These are phyloP conservation scores for Petrocephalus sullivani DNA, from an alignment of 2,797 vertebrate species.

Conservation along the genomic window DNA sequence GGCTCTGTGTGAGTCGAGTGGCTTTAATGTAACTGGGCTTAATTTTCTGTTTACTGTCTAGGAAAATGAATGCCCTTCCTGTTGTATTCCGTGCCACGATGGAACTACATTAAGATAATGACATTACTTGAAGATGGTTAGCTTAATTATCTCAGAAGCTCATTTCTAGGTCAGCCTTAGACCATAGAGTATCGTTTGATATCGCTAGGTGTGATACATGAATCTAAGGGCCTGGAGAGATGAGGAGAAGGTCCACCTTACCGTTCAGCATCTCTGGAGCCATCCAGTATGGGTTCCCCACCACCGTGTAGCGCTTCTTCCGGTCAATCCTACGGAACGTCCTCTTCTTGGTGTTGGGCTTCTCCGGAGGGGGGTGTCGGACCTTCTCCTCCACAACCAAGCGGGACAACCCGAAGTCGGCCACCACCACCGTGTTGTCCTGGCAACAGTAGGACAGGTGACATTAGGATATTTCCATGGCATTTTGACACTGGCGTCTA, in stretches of 20 bases:
- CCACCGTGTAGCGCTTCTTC: constrained; percentile 87
- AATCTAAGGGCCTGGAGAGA: not conserved
- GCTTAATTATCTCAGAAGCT: not conserved
- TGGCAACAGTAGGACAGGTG: constrained; percentile 24
- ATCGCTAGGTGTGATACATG: not conserved
- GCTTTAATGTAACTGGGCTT: not conserved
- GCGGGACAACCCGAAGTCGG: constrained; percentile 86
- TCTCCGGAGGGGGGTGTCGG: constrained; percentile 66
- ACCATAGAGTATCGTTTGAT: not conserved
- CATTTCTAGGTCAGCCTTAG: not conserved
- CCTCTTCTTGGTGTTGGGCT: constrained; percentile 74
- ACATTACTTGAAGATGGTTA: not conserved
- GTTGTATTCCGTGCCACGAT: not conserved
- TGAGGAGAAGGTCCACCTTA: constrained; percentile 11
- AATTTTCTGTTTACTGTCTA: not conserved
- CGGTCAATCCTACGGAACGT: constrained; percentile 75
- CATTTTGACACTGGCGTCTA: not conserved
- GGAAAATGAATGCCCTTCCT: not conserved
- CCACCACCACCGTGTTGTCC: constrained; percentile 91
- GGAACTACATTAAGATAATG: not conserved
- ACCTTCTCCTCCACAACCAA: constrained; percentile 84
- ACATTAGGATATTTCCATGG: not conserved
- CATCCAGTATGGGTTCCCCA: constrained; percentile 96
- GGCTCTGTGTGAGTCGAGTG: not conserved
- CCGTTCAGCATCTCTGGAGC: constrained; percentile 78